Percentiles rank a stretch among this genome's conserved stretches.
Evolutionary conservation across 1,140 invertebrate species (phyloP).

Genomic region (Trichoplusia ni): DNA sequence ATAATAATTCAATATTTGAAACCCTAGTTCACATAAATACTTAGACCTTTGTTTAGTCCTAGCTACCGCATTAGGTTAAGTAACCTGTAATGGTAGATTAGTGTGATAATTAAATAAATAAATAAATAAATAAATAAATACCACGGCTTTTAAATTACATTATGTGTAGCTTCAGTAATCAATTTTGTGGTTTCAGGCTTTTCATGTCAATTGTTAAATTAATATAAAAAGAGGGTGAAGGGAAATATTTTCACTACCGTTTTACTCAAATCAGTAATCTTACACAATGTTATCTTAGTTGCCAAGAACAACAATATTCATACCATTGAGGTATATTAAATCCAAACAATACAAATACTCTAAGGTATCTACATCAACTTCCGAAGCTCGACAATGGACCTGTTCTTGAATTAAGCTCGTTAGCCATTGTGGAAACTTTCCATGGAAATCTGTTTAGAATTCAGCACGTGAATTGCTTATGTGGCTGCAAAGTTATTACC

Average conservation of each 20-base stretch:
- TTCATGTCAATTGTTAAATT: background rate
- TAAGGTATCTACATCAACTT: background rate
- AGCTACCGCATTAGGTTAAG: too few relatives aligned
- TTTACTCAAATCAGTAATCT: background rate
- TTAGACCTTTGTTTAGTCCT: too few relatives aligned
- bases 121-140: too few relatives aligned
- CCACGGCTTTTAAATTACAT: background rate
- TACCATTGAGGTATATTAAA: too few relatives aligned
- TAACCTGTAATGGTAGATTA: too few relatives aligned
- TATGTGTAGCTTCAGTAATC: background rate
- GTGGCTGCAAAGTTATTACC: conserved; percentile 1
- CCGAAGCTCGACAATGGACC: background rate
- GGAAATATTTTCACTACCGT: background rate
- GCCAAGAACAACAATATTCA: too few relatives aligned
- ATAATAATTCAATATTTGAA: too few relatives aligned
- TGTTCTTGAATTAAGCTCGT: background rate
- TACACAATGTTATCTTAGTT: background rate
- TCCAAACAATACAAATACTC: background rate
- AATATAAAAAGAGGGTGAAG: too few relatives aligned
- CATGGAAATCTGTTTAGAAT: background rate
- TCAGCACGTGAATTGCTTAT: conserved; percentile 12
- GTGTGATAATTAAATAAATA: too few relatives aligned
- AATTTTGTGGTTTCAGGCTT: conserved; percentile 2
- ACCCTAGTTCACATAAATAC: too few relatives aligned
- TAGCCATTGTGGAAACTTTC: conserved; percentile 3